phyloP scores from a whole-genome alignment of 2,113 vertebrate species.

The Entelurus aequoreus region DNA sequence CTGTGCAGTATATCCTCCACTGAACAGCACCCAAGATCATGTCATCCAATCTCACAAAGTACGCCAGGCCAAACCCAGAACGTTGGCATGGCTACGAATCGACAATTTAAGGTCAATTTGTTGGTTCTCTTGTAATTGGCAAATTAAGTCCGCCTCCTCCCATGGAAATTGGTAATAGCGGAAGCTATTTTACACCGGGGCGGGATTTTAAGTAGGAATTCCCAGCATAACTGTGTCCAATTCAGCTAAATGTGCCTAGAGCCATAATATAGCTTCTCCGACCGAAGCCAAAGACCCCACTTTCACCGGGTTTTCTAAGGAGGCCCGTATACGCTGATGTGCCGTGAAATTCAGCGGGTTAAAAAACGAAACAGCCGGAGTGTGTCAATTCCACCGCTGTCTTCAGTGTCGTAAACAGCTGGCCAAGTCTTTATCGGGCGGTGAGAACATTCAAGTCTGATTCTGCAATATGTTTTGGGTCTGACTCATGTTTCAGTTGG shows the following conservation, averaged over 20 bases:
- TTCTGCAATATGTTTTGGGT: conserved; percentile 11
- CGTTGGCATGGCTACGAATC: neutral
- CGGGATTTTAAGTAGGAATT: no score
- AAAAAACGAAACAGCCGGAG: conserved; percentile 36
- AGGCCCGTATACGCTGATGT: no score
- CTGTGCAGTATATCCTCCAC: neutral
- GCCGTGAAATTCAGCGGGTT: conserved; percentile 45
- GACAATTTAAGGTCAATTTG: neutral
- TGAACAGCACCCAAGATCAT: neutral
- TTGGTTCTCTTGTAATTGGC: neutral
- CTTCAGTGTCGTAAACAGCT: neutral
- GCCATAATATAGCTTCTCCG: neutral
- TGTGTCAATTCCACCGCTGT: neutral
- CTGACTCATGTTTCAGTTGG: conserved; percentile 26
- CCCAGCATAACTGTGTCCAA: conserved; percentile 8
- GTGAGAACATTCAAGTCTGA: conserved; percentile 21
- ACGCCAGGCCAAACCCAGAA: neutral
- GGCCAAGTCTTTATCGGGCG: conserved; percentile 7
- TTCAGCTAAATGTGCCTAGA: conserved; percentile 12
- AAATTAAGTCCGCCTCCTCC: neutral
- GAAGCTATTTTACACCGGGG: neutral
- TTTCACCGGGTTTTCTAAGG: no score
- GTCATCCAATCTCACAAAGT: neutral
- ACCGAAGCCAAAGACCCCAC: conserved; percentile 19
- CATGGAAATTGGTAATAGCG: neutral